A percentile compares a stretch with the other conserved stretches of the same genome.
These are phyloP conservation scores for Gymnosoma rotundatum DNA, from an alignment of 2,888 invertebrate genomes.

Conservation along the genomic window DNA sequence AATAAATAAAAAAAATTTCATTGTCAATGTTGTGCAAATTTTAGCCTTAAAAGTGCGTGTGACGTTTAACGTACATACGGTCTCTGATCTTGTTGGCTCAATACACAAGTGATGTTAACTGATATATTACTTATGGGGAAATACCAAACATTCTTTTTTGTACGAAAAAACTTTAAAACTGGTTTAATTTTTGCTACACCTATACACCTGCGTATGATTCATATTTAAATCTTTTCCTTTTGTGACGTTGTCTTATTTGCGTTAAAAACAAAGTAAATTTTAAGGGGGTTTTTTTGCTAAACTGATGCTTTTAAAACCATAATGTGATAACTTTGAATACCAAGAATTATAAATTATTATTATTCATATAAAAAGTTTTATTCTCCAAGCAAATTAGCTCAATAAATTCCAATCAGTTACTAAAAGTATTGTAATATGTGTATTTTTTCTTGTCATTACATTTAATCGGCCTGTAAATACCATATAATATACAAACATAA, in stretches of 20 bases:
- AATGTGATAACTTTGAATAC: background rate
- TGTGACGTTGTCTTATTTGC: conserved; percentile 19
- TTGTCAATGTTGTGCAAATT: conserved; percentile 41
- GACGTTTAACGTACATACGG: background rate
- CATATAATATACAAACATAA: too few species aligned
- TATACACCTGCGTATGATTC: conserved; percentile 14
- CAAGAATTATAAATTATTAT: conserved; percentile 3
- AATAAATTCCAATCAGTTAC: background rate
- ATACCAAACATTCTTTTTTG: conserved; percentile 22
- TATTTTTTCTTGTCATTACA: background rate
- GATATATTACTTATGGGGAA: conserved; percentile 31
- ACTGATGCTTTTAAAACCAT: background rate
- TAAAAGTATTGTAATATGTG: background rate
- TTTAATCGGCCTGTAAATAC: too few species aligned
- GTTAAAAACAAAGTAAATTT: conserved; percentile 2
- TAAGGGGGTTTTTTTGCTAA: conserved; percentile 42
- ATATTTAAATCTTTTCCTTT: background rate
- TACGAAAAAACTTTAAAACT: conserved; percentile 1
- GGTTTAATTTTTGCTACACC: conserved; percentile 20
- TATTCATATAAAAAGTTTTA: background rate
- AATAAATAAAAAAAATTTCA: conserved; percentile 23
- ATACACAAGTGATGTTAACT: conserved; percentile 19
- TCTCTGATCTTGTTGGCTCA: background rate
- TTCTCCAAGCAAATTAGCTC: conserved; percentile 9
- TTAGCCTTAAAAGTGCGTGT: conserved; percentile 33